Evolutionary conservation across 2,113 vertebrate species (phyloP).

Genomic region (Prunella himalayana): DNA sequence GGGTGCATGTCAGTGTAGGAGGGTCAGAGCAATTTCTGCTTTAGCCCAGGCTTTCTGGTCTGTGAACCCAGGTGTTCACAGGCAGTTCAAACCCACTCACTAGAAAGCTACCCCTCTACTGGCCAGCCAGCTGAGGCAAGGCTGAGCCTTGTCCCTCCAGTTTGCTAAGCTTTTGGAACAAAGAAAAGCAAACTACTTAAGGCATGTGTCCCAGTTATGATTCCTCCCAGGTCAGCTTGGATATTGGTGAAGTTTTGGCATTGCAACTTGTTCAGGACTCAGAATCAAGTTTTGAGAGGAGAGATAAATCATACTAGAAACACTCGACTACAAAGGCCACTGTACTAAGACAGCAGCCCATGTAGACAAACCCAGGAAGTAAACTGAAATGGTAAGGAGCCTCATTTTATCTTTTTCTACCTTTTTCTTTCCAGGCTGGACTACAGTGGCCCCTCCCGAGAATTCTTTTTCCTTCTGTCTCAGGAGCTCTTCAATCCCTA

Average conservation of each 20-base stretch:
- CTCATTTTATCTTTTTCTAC: not conserved
- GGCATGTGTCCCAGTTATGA: not conserved
- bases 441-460: constrained; percentile 95
- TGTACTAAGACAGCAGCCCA: not conserved
- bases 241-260: not conserved
- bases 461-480: constrained; percentile 98
- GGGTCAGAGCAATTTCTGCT: not conserved
- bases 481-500: constrained; percentile 99
- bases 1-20: not conserved
- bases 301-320: not conserved
- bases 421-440: constrained; percentile 81
- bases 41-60: not conserved
- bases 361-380: not conserved
- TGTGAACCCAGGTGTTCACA: not conserved
- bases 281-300: not conserved
- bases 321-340: not conserved
- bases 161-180: not conserved
- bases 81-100: not conserved
- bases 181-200: not conserved
- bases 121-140: not conserved
- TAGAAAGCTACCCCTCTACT: not conserved
- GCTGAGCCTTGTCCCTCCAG: rapidly evolving
- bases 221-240: not conserved
- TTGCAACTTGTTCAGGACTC: not conserved
- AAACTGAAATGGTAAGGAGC: not conserved